Evolutionary conservation across 2,888 invertebrate genomes (phyloP).

Genomic region (Diachrysia chrysitis): DNA sequence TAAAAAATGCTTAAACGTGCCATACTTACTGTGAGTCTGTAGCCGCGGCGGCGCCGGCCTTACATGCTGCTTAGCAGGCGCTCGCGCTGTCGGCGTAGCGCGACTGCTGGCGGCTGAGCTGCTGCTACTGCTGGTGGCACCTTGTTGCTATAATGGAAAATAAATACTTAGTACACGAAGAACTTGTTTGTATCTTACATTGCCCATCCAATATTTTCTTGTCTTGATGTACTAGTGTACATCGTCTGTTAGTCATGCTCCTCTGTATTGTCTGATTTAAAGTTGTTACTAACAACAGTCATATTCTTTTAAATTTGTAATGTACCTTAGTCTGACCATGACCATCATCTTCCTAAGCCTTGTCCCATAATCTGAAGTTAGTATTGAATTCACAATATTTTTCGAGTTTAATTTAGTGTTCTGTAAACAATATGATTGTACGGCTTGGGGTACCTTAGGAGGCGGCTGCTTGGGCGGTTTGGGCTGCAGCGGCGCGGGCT

Average conservation of each 20-base stretch:
- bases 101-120: slow-evolving; percentile 69
- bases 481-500: slow-evolving; percentile 89
- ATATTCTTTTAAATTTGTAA: too few species aligned
- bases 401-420: background rate
- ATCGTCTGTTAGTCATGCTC: too few species aligned
- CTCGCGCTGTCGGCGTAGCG: slow-evolving; percentile 69
- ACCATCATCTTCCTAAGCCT: too few species aligned
- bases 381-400: background rate
- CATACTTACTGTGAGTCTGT: slow-evolving; percentile 82
- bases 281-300: too few species aligned
- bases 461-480: slow-evolving; percentile 84
- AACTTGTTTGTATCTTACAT: too few species aligned
- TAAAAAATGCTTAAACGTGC: background rate
- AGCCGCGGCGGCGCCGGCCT: slow-evolving; percentile 85
- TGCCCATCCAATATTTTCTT: too few species aligned
- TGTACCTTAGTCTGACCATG: too few species aligned
- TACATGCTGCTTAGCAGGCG: slow-evolving; percentile 74
- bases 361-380: too few species aligned
- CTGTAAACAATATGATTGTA: too few species aligned
- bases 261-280: too few species aligned
- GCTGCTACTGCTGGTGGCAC: slow-evolving; percentile 56
- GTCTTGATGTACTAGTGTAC: too few species aligned
- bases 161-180: background rate
- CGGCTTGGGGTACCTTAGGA: slow-evolving; percentile 69
- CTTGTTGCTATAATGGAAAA: slow-evolving; percentile 17